Evolutionary conservation across 2,888 invertebrate species (phyloP).

Genomic region (Coleophora deauratella): DNA sequence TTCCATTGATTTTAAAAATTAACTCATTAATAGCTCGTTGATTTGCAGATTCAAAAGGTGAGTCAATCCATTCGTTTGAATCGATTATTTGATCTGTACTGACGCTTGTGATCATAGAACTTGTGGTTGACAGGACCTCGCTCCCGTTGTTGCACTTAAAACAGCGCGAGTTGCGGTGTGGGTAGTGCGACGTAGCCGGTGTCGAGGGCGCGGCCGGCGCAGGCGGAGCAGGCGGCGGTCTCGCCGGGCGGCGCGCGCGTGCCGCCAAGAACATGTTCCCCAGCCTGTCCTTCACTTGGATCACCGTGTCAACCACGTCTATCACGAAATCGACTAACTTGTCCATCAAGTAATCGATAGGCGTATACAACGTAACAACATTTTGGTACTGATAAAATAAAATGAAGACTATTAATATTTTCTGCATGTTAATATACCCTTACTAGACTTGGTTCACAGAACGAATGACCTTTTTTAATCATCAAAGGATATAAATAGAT

Average conservation of each 20-base stretch:
- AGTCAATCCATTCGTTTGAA: no score
- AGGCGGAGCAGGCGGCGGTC: background rate
- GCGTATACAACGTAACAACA: conserved; percentile 19
- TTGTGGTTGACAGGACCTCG: conserved; percentile 11
- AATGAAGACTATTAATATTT: conserved; percentile 14
- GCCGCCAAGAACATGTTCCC: conserved; percentile 12
- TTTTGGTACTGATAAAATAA: conserved; percentile 17
- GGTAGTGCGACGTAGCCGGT: no score
- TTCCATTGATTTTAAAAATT: no score
- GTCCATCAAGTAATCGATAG: conserved; percentile 21
- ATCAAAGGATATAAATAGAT: no score
- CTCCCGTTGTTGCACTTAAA: background rate
- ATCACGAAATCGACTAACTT: conserved; percentile 25
- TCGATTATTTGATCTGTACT: no score
- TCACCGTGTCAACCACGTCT: conserved; percentile 18
- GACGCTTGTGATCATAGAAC: no score
- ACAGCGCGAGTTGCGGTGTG: no score
- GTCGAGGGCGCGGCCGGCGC: background rate
- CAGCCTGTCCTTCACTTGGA: conserved; percentile 20
- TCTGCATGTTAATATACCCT: conserved; percentile 15
- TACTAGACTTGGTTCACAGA: no score
- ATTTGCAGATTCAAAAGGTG: no score
- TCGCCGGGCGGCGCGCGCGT: no score
- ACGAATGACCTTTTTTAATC: no score
- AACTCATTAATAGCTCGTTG: no score